These are phyloP conservation scores for Drymodes brunneopygia DNA, from an alignment of 2,113 vertebrate species.

Conservation along the genomic window DNA sequence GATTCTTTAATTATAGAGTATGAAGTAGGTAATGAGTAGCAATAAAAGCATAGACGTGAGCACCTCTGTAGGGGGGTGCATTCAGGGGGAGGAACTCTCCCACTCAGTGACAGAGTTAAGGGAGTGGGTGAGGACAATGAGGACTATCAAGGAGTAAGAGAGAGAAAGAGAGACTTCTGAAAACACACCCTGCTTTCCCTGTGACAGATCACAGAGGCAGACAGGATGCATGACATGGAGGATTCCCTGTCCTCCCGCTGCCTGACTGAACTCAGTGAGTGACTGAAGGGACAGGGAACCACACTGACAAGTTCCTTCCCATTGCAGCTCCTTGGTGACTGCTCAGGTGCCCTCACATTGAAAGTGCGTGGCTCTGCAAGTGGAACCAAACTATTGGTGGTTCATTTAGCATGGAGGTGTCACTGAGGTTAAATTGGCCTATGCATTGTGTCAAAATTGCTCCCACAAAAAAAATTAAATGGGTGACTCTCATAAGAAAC, in stretches of 20 bases:
- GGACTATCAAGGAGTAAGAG: neutral
- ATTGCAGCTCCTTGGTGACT: rapidly evolving
- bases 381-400: neutral
- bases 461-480: neutral
- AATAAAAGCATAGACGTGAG: neutral
- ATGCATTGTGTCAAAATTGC: neutral
- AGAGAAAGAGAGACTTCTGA: neutral
- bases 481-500: neutral
- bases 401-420: neutral
- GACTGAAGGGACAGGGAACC: neutral
- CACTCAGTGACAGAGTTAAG: neutral
- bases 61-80: rapidly evolving
- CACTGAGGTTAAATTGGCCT: neutral
- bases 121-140: rapidly evolving
- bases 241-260: neutral
- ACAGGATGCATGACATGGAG: neutral
- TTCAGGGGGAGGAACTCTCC: neutral
- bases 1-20: neutral
- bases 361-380: neutral
- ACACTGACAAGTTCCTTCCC: rapidly evolving
- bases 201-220: neutral
- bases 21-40: neutral
- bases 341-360: neutral
- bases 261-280: neutral
- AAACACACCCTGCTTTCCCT: neutral